Evolutionary conservation across 2,113 vertebrate species (phyloP), one percentile per base, ranked within the genome.

Genomic region (Kryptolebias marmoratus): DNA sequence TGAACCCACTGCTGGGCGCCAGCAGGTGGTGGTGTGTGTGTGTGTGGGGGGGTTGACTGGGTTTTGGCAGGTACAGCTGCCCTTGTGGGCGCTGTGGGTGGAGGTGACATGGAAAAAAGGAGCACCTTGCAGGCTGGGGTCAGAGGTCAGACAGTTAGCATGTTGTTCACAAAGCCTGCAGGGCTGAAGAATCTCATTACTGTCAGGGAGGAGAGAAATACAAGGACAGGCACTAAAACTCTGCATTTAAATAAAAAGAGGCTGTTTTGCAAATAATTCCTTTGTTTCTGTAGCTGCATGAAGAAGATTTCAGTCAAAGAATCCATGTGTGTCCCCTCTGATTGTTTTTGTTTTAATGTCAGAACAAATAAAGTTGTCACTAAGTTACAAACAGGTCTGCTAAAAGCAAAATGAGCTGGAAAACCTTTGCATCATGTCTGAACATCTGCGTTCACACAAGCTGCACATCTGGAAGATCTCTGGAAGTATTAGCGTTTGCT

Each of bases 41-140:
- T 62, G 27, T 55, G 49, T n/a, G 36, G 50, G 63, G 49, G 80
- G 60, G 64, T 70, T 69, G 71, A 68, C 28, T 55, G 72, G 64
- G 67, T 69, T 68, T 31, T 83, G 86, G 67, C 81, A 86, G 77
- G 55, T 81, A 77, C 73, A 73, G 30, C 75, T 78, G 79, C 64
- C 50, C 77, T 62, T 30, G 60, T 45, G 6, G 71, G 56, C 66
- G 44, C 67, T 6, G 12, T 44, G 60, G 30, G 60, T 53, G 39
- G 76, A 75, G 81, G 64, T 73, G 81, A 75, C 77, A 73, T 53
- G 22, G 22, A 73, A 69, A 14, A 64, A 42, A 63, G 13, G 31
- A 71, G 69, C 80, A 77, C 72, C 69, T 67, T 36, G 73, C 60
- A 81, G 70, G 54, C 53, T 0, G 7, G 50, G 86, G 63, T 79